Evolutionary conservation across 2,888 invertebrate genomes (phyloP).

Genomic region (Lithophane ornitopus): DNA sequence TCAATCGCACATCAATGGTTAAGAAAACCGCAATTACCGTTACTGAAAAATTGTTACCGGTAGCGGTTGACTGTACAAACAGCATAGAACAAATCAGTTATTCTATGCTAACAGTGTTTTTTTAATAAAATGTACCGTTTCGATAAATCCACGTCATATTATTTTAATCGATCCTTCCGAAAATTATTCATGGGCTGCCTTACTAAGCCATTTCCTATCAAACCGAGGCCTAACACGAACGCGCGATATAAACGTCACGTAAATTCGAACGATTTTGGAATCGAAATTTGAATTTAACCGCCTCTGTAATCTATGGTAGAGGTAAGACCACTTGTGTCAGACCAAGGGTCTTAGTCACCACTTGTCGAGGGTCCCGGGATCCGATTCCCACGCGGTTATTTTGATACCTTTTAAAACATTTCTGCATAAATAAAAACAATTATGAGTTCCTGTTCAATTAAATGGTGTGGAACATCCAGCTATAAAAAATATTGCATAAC

Average conservation of each 20-base stretch:
- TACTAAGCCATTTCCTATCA: constrained; percentile 29
- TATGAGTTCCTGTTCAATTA: too few species aligned
- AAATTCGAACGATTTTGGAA: not conserved
- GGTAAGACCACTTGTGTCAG: too few species aligned
- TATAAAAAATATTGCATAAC: too few species aligned
- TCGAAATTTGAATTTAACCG: too few species aligned
- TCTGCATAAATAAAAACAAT: too few species aligned
- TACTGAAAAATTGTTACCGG: not conserved
- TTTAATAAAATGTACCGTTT: constrained; percentile 18
- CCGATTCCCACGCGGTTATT: too few species aligned
- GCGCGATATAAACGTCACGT: not conserved
- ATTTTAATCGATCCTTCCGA: constrained; percentile 27
- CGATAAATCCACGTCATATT: constrained; percentile 15
- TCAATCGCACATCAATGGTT: not conserved
- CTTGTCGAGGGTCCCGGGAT: too few species aligned
- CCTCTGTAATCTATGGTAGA: too few species aligned
- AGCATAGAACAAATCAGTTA: not conserved
- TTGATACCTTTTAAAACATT: too few species aligned
- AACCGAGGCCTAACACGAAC: not conserved
- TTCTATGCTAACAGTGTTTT: not conserved
- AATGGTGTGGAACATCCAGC: too few species aligned
- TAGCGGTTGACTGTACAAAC: not conserved
- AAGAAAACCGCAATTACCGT: not conserved
- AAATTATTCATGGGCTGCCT: constrained; percentile 47
- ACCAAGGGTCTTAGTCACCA: too few species aligned